Base-by-base conservation (phyloP, 2,888 invertebrate species). In the Callinectes sapidus region DNA sequence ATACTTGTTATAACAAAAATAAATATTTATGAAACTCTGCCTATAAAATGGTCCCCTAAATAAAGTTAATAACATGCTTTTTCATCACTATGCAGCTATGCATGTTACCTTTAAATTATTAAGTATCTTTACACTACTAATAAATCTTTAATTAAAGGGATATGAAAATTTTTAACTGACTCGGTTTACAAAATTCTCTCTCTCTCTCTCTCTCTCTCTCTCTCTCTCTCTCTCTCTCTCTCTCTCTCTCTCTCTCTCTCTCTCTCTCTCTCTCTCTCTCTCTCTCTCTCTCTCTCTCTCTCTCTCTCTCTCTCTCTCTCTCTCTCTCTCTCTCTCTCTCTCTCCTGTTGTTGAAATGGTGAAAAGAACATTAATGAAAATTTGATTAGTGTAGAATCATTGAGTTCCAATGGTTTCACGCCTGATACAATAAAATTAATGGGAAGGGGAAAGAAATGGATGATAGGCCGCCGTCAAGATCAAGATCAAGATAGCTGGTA, bases 231-330 rank as follows among this genome's bases (percentile, higher is more conserved):
- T 87, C 16, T 87, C 35, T 87, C 16, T 87, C 16, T 87, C 2
- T 87, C 5, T 87, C 5, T 87, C 18, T 87, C 18, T 87, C 18
- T 87, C 5, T 48, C 18, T 87, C 5, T 87, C 5, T 87, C 5
- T 87, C 2, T 87, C 28, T 87, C 18, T 48, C 13, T 87, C 18
- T 87, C 5, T 87, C 18, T 87, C 35, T 87, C 35, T 13, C 55
- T 55, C 55, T 55, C 55, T 81, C 81, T 81, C 81, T 81, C 81
- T 81, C 81, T 81, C 81, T 81, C 81, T 35, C 81, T 81, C 81
- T 81, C 81, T 35, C 81, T 81, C 81, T 81, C 81, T 81, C 81
- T 81, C 81, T n/a, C 16, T n/a, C 81, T 23, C n/a, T 81, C 81
- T 35, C 81, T 81, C n/a, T 81, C 81, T 35, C 81, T 81, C 81